Conservation (phyloP, 2,888 invertebrate species). For the Catocala fraxini region DNA sequence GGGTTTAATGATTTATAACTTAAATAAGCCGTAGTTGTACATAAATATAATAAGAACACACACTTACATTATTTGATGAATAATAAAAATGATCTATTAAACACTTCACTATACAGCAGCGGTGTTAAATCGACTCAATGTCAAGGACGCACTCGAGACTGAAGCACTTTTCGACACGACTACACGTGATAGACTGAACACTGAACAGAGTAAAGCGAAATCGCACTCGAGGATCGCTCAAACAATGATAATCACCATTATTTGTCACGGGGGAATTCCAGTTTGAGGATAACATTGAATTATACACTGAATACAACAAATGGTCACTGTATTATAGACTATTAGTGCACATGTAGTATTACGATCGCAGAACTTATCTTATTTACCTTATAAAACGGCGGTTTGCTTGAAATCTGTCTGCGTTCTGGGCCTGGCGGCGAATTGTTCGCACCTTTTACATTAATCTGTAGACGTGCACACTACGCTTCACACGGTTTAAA, state of each 20-base stretch:
- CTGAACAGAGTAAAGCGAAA: not conserved
- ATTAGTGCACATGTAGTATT: not conserved
- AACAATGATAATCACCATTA: conserved; percentile 34
- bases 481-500: not conserved
- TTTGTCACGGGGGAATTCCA: conserved; percentile 27
- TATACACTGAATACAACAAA: not conserved
- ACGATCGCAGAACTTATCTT: too few species aligned
- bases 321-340: not conserved
- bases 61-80: conserved; percentile 11
- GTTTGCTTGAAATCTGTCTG: not conserved
- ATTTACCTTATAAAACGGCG: not conserved
- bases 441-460: not conserved
- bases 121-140: conserved; percentile 1
- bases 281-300: not conserved
- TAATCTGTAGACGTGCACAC: not conserved
- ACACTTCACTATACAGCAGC: not conserved
- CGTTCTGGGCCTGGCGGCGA: not conserved
- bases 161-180: conserved; percentile 3
- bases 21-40: too few species aligned
- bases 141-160: conserved; percentile 17
- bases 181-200: conserved; percentile 17
- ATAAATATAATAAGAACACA: not conserved
- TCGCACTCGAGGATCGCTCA: conserved; percentile 2
- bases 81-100: not conserved
- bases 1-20: too few species aligned